Base-by-base conservation (phyloP, 2,797 vertebrate genomes). In the Microctenopoma steveboyesi region DNA sequence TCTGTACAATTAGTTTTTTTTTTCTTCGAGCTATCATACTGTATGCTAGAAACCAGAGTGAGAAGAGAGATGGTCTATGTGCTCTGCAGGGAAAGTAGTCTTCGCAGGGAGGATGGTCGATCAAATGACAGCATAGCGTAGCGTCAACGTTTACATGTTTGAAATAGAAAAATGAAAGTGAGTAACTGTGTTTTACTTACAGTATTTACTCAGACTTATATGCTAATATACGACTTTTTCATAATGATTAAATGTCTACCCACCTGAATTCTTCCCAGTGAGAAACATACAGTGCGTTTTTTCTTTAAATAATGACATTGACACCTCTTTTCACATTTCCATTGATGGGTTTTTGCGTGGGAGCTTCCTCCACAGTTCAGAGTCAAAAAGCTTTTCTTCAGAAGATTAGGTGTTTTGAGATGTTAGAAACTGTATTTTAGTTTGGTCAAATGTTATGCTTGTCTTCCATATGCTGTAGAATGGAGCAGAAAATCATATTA, bases 11-110 rank as follows among this genome's bases (percentile, higher is more conserved):
- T 57, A 69, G 60, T 63, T 71, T n/a, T 72, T 18, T 18, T 72
- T 74, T 77, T 22, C 70, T 74, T 73, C 64, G 72, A 62, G 72
- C 64, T 79, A 63, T 75, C 52, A 54, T 46, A 65, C 81, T 65
- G 13, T 46, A 46, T 46, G 16, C 82, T 56, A 74, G 66, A 71
- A 76, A 83, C 75, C 42, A 49, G 37, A 37, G 35, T 18, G 10
- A 49, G 51, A 37, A 10, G 45, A 72, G 25, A 59, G 10, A 68
- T 77, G 66, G 63, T 81, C 16, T 73, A 68, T 47, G 56, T 42
- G 74, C 54, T 4, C 62, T 30, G 35, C 14, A 49, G 62, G 37
- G 67, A 51, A 58, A 66, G 42, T 50, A 62, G 43, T 35, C 59
- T 43, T 60, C 56, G 61, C 18, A 28, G 53, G 67, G 47, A 63